Percentiles rank a stretch among this genome's conserved stretches.
These are phyloP conservation scores for Pollenia labialis DNA, from an alignment of 2,888 invertebrate species.

Conservation along the genomic window DNA sequence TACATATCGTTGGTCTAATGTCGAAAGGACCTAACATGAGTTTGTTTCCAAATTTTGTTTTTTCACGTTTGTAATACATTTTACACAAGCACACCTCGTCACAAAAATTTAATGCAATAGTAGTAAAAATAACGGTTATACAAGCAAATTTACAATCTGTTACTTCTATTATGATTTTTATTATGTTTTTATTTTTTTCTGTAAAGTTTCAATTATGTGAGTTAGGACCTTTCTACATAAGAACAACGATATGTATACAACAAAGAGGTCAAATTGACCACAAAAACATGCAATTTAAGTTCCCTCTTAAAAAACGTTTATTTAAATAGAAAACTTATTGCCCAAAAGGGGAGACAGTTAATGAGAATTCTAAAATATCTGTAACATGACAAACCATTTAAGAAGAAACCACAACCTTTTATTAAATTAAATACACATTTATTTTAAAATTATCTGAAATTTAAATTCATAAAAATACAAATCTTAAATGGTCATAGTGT, in stretches of 20 bases:
- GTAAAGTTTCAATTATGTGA: no score
- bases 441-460: not conserved
- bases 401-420: conserved; percentile 12
- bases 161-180: no score
- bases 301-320: not conserved
- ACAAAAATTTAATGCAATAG: no score
- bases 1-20: no score
- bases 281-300: not conserved
- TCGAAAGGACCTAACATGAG: no score
- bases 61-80: no score
- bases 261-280: conserved; percentile 42
- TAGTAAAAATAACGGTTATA: no score
- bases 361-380: not conserved
- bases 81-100: no score
- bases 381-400: not conserved
- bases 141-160: no score
- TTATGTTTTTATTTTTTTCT: no score
- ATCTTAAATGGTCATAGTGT: not conserved
- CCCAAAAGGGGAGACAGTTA: not conserved
- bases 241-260: not conserved
- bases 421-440: not conserved
- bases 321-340: not conserved
- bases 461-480: conserved; percentile 1
- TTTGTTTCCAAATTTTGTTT: no score
- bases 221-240: no score